These are phyloP conservation scores for Drosophila subsilvestris DNA, from an alignment of 2,888 invertebrate species.

Conservation along the genomic window DNA sequence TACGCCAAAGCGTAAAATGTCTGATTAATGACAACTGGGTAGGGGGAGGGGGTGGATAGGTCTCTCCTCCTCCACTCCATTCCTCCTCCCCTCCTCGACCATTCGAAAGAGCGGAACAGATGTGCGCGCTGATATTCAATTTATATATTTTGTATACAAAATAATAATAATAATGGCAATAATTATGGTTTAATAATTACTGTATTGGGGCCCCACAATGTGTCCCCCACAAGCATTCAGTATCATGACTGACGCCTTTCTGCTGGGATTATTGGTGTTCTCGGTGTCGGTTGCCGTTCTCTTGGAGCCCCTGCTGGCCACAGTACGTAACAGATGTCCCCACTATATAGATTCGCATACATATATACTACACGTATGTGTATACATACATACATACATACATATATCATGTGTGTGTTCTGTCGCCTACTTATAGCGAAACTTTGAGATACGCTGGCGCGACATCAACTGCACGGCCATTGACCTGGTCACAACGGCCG, in stretches of 20 bases:
- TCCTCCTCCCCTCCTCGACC: not conserved
- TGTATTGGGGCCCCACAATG: constrained; percentile 37
- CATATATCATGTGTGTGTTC: constrained; percentile 22
- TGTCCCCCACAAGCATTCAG: constrained; percentile 18
- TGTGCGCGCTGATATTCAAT: constrained; percentile 46
- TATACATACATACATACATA: constrained; percentile 11
- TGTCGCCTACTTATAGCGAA: constrained; percentile 41
- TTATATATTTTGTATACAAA: constrained; percentile 38
- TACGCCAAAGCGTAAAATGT: constrained; percentile 56
- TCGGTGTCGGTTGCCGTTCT: constrained; percentile 18
- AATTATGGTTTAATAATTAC: constrained; percentile 45
- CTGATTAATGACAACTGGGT: constrained; percentile 58
- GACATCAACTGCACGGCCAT: constrained; percentile 49
- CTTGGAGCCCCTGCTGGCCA: constrained; percentile 32
- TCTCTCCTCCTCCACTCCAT: not conserved
- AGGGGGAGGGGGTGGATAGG: too few relatives aligned
- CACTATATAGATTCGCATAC: not conserved
- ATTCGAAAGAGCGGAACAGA: constrained; percentile 31
- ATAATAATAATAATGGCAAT: constrained; percentile 42
- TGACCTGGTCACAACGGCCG: constrained; percentile 52
- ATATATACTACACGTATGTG: constrained; percentile 4
- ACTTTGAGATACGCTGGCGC: constrained; percentile 46
- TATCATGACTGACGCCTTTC: constrained; percentile 44
- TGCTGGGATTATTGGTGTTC: constrained; percentile 39
- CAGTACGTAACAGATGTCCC: constrained; percentile 28